Conservation (phyloP, 1,140 invertebrate genomes). For the Pachyrhynchus sulphureomaculatus region DNA sequence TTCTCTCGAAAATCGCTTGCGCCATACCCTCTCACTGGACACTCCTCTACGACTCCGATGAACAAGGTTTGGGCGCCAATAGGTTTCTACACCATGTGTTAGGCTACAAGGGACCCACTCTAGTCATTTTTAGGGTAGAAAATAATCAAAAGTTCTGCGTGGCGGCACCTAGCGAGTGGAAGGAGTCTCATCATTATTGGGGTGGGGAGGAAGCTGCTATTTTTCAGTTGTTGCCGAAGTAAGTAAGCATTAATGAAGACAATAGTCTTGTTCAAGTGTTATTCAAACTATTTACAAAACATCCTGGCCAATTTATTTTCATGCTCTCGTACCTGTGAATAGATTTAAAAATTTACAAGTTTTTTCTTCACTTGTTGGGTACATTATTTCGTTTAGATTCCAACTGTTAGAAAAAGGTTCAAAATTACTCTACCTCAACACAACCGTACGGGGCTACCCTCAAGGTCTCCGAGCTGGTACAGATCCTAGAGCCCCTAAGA, state of each 20-base stretch:
- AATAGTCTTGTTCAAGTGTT: too few relatives aligned
- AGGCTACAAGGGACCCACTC: conserved; percentile 79
- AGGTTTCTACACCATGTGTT: conserved; percentile 85
- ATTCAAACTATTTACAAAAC: too few relatives aligned
- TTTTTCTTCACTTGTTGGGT: background rate
- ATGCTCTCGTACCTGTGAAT: too few relatives aligned
- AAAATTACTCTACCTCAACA: conserved; percentile 83
- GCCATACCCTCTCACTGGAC: conserved; percentile 78
- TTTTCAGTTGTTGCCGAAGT: conserved; percentile 79
- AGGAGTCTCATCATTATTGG: conserved; percentile 81
- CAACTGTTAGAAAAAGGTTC: conserved; percentile 66
- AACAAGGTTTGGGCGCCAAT: conserved; percentile 83
- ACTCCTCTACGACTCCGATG: conserved; percentile 77
- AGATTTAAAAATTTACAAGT: too few relatives aligned
- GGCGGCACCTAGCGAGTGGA: conserved; percentile 79
- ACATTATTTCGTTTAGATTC: conserved; percentile 55
- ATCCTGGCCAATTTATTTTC: too few relatives aligned
- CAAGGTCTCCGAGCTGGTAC: conserved; percentile 78
- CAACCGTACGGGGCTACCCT: conserved; percentile 79
- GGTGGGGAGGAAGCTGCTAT: conserved; percentile 75
- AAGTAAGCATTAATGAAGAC: too few relatives aligned
- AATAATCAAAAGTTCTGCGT: conserved; percentile 74
- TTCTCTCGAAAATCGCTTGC: conserved; percentile 65
- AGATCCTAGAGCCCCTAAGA: conserved; percentile 72
- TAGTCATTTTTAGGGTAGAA: conserved; percentile 71